Conservation (phyloP, 2,888 invertebrate species). For the Lagria hirta region DNA sequence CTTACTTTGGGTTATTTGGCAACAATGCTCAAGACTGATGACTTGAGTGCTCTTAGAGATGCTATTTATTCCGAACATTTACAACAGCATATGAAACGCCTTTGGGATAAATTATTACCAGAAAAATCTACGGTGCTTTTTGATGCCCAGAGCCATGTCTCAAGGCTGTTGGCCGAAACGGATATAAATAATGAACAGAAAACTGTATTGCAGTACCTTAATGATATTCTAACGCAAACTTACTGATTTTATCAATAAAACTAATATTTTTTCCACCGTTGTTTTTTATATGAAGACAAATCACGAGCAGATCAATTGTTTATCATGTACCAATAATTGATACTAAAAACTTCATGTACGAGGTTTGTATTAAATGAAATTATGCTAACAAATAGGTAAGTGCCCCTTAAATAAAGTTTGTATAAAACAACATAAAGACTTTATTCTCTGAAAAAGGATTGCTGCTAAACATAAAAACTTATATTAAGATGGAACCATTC, state of each 20-base stretch:
- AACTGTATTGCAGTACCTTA: conserved; percentile 7
- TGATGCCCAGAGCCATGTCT: conserved; percentile 42
- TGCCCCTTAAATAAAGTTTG: not conserved
- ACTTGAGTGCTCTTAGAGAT: conserved; percentile 60
- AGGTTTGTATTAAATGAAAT: too few species aligned
- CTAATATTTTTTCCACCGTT: too few species aligned
- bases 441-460: not conserved
- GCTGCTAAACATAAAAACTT: conserved; percentile 5
- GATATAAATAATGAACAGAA: conserved; percentile 11
- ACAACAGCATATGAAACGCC: conserved; percentile 48
- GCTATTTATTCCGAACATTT: conserved; percentile 55
- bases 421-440: not conserved
- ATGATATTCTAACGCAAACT: conserved; percentile 8
- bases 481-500: conserved; percentile 63
- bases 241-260: too few species aligned
- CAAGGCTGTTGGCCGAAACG: conserved; percentile 7
- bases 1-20: conserved; percentile 73
- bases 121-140: conserved; percentile 51
- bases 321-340: too few species aligned
- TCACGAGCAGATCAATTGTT: too few species aligned
- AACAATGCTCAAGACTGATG: conserved; percentile 60
- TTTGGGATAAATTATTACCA: conserved; percentile 51
- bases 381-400: too few species aligned
- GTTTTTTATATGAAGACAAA: too few species aligned
- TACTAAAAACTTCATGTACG: too few species aligned